Evolutionary conservation across 1,140 invertebrate genomes (phyloP), one percentile per base, ranked within the genome.

Genomic region (Drosophila cardini): DNA sequence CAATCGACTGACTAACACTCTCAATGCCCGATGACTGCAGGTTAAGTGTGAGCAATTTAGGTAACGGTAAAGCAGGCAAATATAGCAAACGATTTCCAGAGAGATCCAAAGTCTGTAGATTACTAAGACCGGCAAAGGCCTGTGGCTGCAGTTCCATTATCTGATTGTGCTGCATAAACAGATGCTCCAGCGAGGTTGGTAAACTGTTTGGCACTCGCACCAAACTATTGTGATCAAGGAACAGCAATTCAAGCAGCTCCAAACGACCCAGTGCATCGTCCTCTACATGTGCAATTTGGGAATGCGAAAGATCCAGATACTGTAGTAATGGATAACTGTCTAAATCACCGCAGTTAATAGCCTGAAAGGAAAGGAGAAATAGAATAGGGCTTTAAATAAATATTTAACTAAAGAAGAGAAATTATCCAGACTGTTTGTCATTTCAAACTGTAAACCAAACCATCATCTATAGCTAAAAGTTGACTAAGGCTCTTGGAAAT

Each of bases 311-410:
- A 82, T 97, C 96, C 21, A 99, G 91, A 26, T 96, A 93, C 69
- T 95, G 95, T 8, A 98, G 91, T 13, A 97, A 92, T 0, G 97
- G 97, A 91, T 98, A 98, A 72, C 97, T 97, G 81, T 97, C 97
- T 62, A 99, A 93, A 80, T 98, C 97, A n/a, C 97, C 96, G 76
- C 96, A 95, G 42, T 94, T 94, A 13, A 98, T 95, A 0, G 94
- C 93, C 53, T 94, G 87, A 0, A 67, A 78, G 32, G 2, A 26
- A 10, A 46, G 64, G 26, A 26, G 4, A 2, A 45, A 11, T 26
- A 4, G 21, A 26, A 26, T 26, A 26, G 21, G 5, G 21, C 4
- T 26, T 26, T 26, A 26, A 26, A 26, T 42, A 7, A 60, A 10
- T 26, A 53, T 53, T 57, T n/a, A 7, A 43, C n/a, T 7, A 18